A percentile compares a stretch with the other conserved stretches of the same genome.
These are phyloP conservation scores for Manis crassicaudata DNA, from an alignment of 2,797 vertebrate species.

Conservation along the genomic window DNA sequence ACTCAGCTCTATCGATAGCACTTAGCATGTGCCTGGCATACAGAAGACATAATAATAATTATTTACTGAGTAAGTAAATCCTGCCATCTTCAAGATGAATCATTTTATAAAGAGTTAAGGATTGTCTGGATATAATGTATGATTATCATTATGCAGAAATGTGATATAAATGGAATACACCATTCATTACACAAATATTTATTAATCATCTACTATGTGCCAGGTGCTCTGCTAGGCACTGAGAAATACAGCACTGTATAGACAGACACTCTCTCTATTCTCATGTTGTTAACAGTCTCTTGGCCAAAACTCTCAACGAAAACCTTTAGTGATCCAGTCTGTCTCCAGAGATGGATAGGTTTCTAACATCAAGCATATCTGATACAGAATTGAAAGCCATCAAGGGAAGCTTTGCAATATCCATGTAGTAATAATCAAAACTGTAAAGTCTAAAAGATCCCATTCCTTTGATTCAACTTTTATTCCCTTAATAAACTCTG, in stretches of 20 bases:
- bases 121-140: not conserved
- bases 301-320: conserved; percentile 13
- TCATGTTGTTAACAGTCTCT: not conserved
- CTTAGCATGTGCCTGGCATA: not conserved
- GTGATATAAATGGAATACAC: not conserved
- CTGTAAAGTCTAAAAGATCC: not conserved
- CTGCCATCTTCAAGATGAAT: not conserved
- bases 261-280: not conserved
- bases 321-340: not conserved
- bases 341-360: not conserved
- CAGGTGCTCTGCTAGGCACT: not conserved
- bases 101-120: not conserved
- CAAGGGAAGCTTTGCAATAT: not conserved
- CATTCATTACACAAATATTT: not conserved
- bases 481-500: not conserved
- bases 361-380: not conserved
- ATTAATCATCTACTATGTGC: not conserved
- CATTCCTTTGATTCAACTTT: not conserved
- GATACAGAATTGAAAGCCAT: not conserved
- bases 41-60: not conserved
- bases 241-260: not conserved
- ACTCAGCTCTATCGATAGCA: not conserved
- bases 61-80: not conserved
- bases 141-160: not conserved
- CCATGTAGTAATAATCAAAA: not conserved